Base-by-base conservation (phyloP, 35 echinoderm and acorn worm species). In the Patiria miniata region DNA sequence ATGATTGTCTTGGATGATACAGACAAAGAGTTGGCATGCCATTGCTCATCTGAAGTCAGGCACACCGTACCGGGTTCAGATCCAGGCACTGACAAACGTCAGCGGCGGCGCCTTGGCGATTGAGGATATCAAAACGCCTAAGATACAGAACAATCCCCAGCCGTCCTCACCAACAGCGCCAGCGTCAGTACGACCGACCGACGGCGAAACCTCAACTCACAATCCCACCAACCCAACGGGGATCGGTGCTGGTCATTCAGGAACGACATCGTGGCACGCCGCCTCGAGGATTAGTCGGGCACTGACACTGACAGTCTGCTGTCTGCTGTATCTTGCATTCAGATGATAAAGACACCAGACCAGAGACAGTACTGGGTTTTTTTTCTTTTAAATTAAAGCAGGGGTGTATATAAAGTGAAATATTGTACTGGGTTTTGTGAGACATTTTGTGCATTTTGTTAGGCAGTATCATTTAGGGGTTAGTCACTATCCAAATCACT, bases 121-220 rank as follows among this genome's bases (percentile, higher is more conserved):
- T n/a, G 50, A 84, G 12, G 88, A 84, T 26, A 83, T 90, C 30
- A 83, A 77, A 51, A 90, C 88, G 14, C 88, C 88, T 1, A 83
- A 55, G 36, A 84, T 89, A 17, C 77, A 81, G 51, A 15, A 15
- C 36, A 40, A 36, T 12, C 51, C 82, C 1, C 65, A 1, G 26
- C 2, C 14, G 26, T 36, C 15, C 29, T 12, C 34, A 23, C 65
- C 65, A 28, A 30, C 65, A 34, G 1, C 65, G 26, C 2, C 65
- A 1, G 65, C 29, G 42, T 47, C 42, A 47, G 42, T 73, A 23
- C 29, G 19, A 30, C 65, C 65, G 8, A 73, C 65, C 14, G 26
- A 73, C 14, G 65, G 26, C 10, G 65, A 22, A 22, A 30, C 34
- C 14, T 73, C 65, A 73, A 73, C 65, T 73, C 65, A 22, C 26